Evolutionary conservation across 2,888 invertebrate species (phyloP).

Genomic region (Lasioglossum marginatum): DNA sequence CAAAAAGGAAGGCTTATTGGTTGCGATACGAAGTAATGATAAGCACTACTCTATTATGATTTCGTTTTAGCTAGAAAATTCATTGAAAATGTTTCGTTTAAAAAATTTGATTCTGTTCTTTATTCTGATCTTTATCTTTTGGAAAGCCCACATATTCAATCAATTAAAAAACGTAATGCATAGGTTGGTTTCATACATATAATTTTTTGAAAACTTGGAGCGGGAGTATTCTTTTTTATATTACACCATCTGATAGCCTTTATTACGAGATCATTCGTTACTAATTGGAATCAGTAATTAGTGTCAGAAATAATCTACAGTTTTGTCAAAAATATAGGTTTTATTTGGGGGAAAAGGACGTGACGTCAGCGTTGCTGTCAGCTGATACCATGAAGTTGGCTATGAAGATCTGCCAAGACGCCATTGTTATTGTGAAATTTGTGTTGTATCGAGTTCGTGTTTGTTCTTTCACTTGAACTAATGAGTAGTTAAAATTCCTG

Average conservation of each 20-base stretch:
- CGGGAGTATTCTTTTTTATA: background rate
- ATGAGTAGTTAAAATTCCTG: background rate
- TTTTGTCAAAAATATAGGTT: background rate
- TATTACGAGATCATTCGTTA: background rate
- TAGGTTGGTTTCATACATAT: background rate
- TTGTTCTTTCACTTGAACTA: constrained; percentile 3
- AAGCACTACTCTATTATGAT: background rate
- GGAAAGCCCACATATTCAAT: background rate
- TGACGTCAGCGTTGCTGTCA: constrained; percentile 63
- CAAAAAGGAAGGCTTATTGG: background rate
- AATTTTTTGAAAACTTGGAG: background rate
- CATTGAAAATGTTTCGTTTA: background rate
- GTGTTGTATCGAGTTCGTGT: background rate
- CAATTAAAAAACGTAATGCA: background rate
- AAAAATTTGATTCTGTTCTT: background rate
- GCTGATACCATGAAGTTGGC: constrained; percentile 68
- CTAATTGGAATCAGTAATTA: background rate
- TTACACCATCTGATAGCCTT: background rate
- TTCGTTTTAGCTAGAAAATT: background rate
- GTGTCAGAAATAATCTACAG: background rate
- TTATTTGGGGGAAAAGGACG: constrained; percentile 5
- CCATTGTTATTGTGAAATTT: constrained; percentile 63
- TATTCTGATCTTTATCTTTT: background rate
- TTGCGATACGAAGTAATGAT: background rate
- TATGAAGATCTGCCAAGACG: constrained; percentile 51